Evolutionary conservation across 1,140 invertebrate species (phyloP).

Genomic region (Tetraneura akinire): DNA sequence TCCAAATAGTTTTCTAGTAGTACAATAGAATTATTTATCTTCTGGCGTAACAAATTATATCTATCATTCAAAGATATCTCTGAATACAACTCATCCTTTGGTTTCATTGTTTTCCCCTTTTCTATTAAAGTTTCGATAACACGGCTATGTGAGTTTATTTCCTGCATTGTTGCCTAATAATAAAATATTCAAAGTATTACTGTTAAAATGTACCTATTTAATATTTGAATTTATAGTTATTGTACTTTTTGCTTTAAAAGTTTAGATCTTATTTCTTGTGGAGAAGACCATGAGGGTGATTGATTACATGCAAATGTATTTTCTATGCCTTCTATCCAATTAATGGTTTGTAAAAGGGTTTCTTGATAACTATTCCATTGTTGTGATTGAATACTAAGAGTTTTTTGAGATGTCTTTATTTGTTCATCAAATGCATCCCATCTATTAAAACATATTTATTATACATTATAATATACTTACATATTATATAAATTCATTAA

Average conservation of each 20-base stretch:
- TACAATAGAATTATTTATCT: slow-evolving; percentile 66
- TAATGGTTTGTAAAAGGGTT: slow-evolving; percentile 75
- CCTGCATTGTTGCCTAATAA: slow-evolving; percentile 74
- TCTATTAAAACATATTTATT: slow-evolving; percentile 57
- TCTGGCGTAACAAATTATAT: slow-evolving; percentile 71
- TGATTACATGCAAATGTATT: slow-evolving; percentile 75
- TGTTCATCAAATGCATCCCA: slow-evolving; percentile 84
- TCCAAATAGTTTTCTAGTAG: slow-evolving; percentile 76
- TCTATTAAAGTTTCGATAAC: slow-evolving; percentile 86
- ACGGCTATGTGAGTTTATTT: slow-evolving; percentile 85
- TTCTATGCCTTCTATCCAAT: slow-evolving; percentile 87
- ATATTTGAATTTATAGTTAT: not conserved
- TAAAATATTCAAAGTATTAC: slow-evolving; percentile 24
- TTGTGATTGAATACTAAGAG: slow-evolving; percentile 79
- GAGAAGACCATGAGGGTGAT: slow-evolving; percentile 68
- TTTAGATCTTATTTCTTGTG: slow-evolving; percentile 85
- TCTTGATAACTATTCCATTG: slow-evolving; percentile 85
- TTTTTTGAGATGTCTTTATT: slow-evolving; percentile 78
- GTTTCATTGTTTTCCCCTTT: slow-evolving; percentile 68
- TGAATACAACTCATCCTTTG: slow-evolving; percentile 66
- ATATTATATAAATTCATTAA: not conserved
- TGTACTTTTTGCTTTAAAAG: slow-evolving; percentile 79
- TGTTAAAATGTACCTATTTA: not conserved
- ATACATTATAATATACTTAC: not conserved
- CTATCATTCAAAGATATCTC: slow-evolving; percentile 58